A percentile compares a stretch with the other conserved stretches of the same genome.
Conservation (phyloP, 2,888 invertebrate species). For the Polydesmus complanatus region DNA sequence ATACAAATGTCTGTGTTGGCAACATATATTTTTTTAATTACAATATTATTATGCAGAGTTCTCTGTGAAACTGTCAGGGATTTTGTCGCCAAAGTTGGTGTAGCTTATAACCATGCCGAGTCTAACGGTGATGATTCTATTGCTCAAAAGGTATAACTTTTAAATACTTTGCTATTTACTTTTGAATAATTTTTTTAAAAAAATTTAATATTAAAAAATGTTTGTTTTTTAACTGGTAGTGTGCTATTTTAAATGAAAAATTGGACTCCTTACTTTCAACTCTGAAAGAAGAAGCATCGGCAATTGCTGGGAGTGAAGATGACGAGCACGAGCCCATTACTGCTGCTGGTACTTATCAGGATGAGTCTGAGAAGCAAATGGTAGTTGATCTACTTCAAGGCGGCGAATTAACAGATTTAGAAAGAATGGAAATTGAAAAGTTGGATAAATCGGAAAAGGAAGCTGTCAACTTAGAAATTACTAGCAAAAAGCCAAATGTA, state of each 20-base stretch:
- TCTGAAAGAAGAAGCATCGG: conserved; percentile 49
- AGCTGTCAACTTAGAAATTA: conserved; percentile 14
- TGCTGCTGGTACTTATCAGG: conserved; percentile 5
- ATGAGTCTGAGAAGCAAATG: background rate
- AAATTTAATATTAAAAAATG: background rate
- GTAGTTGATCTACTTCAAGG: background rate
- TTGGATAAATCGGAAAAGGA: conserved; percentile 17
- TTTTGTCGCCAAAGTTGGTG: conserved; percentile 44
- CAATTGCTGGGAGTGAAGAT: conserved; percentile 25
- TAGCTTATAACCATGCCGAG: conserved; percentile 24
- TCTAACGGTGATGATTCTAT: conserved; percentile 30
- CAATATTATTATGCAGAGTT: conserved; percentile 32
- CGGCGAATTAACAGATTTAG: background rate
- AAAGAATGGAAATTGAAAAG: conserved; percentile 3
- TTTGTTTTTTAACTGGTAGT: conserved; percentile 31
- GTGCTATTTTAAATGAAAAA: conserved; percentile 59
- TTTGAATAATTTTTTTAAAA: conserved; percentile 1
- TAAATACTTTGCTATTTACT: too few relatives aligned
- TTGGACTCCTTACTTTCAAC: conserved; percentile 56
- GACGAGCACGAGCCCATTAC: conserved; percentile 21
- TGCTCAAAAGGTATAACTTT: conserved; percentile 41
- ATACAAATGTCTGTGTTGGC: conserved; percentile 20
- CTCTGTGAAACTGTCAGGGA: conserved; percentile 67
- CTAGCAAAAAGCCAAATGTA: conserved; percentile 8
- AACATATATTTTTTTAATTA: background rate